Base-by-base conservation (phyloP, 2,888 invertebrate species). In the Brenthis daphne region DNA sequence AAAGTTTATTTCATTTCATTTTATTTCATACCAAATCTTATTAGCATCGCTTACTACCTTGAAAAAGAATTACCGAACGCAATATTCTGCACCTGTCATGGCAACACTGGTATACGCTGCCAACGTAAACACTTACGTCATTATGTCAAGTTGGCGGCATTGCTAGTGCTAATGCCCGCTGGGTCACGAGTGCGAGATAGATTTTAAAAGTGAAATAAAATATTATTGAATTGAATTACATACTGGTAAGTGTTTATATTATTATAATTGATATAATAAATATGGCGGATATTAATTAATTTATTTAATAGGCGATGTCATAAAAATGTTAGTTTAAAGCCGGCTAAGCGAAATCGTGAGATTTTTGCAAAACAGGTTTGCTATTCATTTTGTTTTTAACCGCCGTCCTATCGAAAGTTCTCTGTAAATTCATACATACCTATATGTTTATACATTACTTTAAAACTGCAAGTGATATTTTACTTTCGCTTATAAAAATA, bases 81-180 rank as follows among this genome's bases (percentile, higher is more conserved):
- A 37, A 6, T 50, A 37, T 24, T 69, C 4, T 16, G 6, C 33
- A 16, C 55, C 20, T 48, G 20, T 11, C 29, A 6, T 33, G 57
- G 68, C 60, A 71, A 66, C 73, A 69, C 50, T 60, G 3, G 11
- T 47, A 29, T 37, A 54, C 24, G 24, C 56, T 70, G 56, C 68
- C 73, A 65, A 73, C 66, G 54, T 67, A 67, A 57, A 50, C 64
- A 58, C 64, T 67, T 65, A 73, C 68, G 74, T 74, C 73, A 74
- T 53, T 65, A 67, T 60, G 80, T 79, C 75, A 85, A 75, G 85
- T 90, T 90, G 90, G 87, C 82, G 81, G 78, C 77, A 78, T 80
- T 82, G 88, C 73, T 73, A 84, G 88, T 88, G 89, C 79, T 88
- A 89, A 89, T 89, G 89, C 87, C 87, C 89, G 88, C 85, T 82